Evolutionary conservation across 1,140 invertebrate genomes (phyloP).

Genomic region (Streblospio benedicti): DNA sequence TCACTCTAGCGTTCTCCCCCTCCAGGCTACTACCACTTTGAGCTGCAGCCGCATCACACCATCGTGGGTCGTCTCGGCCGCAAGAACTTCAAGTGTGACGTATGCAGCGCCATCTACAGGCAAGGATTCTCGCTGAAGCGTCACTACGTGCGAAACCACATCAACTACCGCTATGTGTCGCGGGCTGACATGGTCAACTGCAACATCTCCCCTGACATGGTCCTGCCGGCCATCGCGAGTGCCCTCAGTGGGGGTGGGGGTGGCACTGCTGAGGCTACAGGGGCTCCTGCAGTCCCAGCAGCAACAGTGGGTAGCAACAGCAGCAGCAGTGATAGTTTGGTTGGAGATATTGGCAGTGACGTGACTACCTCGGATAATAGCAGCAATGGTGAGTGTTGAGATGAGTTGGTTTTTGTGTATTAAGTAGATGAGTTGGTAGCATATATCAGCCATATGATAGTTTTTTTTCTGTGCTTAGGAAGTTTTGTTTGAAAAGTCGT

Average conservation of each 20-base stretch:
- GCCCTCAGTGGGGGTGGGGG: no score
- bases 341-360: background rate
- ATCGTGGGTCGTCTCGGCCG: constrained; percentile 29
- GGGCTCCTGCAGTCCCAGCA: background rate
- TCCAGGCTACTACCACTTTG: constrained; percentile 32
- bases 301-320: background rate
- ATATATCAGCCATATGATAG: no score
- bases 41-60: constrained; percentile 21
- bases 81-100: constrained; percentile 50
- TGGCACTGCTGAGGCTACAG: no score
- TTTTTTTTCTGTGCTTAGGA: no score
- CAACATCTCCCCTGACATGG: constrained; percentile 26
- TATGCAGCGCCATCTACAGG: constrained; percentile 50
- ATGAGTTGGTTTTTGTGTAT: background rate
- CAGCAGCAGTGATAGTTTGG: background rate
- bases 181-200: constrained; percentile 45
- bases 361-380: background rate
- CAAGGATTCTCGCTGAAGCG: constrained; percentile 53
- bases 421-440: no score
- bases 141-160: constrained; percentile 52
- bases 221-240: constrained; percentile 5
- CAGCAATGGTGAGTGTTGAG: background rate
- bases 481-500: no score
- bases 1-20: no score
- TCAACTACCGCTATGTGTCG: constrained; percentile 51